Evolutionary conservation across 2,797 vertebrate species (phyloP), one percentile per base, ranked within the genome.

Genomic region (Borostomias antarcticus): DNA sequence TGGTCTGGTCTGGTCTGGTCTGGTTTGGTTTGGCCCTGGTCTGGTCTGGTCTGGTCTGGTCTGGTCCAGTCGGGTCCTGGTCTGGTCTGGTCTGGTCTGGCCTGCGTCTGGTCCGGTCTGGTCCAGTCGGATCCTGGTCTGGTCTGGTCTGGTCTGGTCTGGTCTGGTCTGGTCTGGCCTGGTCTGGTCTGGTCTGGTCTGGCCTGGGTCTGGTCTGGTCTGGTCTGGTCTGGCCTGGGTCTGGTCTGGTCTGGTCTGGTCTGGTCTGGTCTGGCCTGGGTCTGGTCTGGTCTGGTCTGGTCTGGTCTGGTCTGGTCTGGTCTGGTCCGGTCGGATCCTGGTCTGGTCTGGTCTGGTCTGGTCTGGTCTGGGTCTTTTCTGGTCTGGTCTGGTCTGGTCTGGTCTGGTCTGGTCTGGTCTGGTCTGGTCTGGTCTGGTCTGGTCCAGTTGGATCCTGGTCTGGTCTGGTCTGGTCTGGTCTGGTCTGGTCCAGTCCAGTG

Each of bases 201-300:
- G 83, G 58, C 65, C 61, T 66, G 74, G 78, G 69, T 86, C 80
- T 87, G 85, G 84, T 86, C 69, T 77, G 73, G 35, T 37, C 35
- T 21, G 47, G 21, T 23, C 47, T 66, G 80, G 80, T 72, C 79
- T 74, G 74, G 80, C 75, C 74, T 72, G 68, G 68, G 60, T 70
- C 30, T 37, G 58, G 78, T 75, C 67, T 74, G 68, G 65, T 73
- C 72, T 73, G 78, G 72, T 64, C 9, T 33, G 4, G 4, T 9
- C 32, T 33, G 4, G 4, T 9, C 37, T 66, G 11, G 40, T 75
- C 64, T 73, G 54, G 68, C 75, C 72, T 70, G 73, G 66, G 66
- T 15, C 37, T 37, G 35, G 35, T 7, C 35, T 37, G n/a, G n/a
- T n/a, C n/a, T n/a, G n/a, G n/a, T n/a, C n/a, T n/a, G n/a, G n/a